Base-by-base conservation (phyloP, 2,113 vertebrate genomes). In the Gasterosteus nipponicus region DNA sequence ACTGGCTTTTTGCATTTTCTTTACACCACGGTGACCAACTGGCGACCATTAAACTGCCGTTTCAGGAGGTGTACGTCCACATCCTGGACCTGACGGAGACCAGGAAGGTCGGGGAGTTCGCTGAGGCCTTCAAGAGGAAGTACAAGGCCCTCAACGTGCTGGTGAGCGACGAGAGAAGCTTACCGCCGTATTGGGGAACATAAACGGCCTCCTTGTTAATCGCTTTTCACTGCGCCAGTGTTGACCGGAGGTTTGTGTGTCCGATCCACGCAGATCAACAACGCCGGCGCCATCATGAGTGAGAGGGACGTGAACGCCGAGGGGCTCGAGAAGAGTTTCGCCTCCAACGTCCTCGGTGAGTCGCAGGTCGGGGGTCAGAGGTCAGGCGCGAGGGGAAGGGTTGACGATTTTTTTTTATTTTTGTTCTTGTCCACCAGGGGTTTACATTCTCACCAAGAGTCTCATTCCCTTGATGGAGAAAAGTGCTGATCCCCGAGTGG, bases 71-170 rank as follows among this genome's bases (percentile, higher is more conserved):
- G 46, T 93, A 91, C 16, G 92, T 94, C 63, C 94, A 95, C 81
- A 91, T 95, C 73, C 89, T 95, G 78, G 94, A 95, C 81, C 75
- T 95, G 51, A 92, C 91, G 19, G 93, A 95, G 85, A 94, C 94
- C 12, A 93, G 85, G 76, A 95, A 95, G 78, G 94, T 95, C 10
- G 94, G 94, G 94, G 94, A 95, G 81, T 95, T 95, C 78, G 92
- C 93, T 0, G 94, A 95, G 69, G 80, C 67, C 41, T 95, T 95
- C 74, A 95, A 94, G 86, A 94, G 80, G 69, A 94, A 94, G 86
- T 94, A 88, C 86, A 94, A 95, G 87, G 61, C 91, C 11, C 93
- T 95, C n/a, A 95, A 95, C 46, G 94, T 95, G 0, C 88, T 95
- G 91, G 94, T 95, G 65, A 89, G 91, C 14, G 10, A 8, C 19